A percentile compares a stretch with the other conserved stretches of the same genome.
Conservation (phyloP, 2,888 invertebrate genomes). For the Icerya purchasi region DNA sequence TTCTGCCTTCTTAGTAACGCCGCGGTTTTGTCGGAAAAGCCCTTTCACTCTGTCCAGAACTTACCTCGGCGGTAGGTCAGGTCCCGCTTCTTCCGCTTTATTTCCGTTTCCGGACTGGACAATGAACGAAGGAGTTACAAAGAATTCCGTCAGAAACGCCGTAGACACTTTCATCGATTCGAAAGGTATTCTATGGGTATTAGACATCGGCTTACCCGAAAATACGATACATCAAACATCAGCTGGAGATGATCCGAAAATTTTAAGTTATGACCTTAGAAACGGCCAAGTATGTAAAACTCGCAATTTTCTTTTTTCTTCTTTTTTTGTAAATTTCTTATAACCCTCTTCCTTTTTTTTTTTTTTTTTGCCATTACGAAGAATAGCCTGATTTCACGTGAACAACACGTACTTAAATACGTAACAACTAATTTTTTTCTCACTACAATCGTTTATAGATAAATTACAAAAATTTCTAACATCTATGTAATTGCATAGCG, state of each 20-base stretch:
- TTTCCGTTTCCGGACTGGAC: not conserved
- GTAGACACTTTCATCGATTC: conserved; percentile 39
- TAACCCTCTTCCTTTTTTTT: no score
- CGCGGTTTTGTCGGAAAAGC: conserved; percentile 34
- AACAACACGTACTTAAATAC: no score
- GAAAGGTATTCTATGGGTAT: conserved; percentile 45
- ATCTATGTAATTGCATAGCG: no score
- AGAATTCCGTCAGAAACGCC: conserved; percentile 41
- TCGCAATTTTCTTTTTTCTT: no score
- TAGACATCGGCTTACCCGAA: conserved; percentile 36
- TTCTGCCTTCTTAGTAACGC: conserved; percentile 34
- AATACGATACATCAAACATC: not conserved
- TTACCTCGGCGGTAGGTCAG: conserved; percentile 23
- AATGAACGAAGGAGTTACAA: conserved; percentile 33
- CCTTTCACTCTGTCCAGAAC: conserved; percentile 41
- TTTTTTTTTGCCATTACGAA: no score
- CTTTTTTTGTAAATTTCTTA: no score
- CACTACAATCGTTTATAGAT: no score
- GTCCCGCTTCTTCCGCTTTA: not conserved
- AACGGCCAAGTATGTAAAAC: not conserved
- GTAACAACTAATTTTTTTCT: no score
- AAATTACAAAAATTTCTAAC: no score
- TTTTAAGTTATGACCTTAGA: not conserved
- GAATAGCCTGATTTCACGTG: no score
- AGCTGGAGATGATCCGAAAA: not conserved